A percentile compares a stretch with the other conserved stretches of the same genome.
phyloP scores from a whole-genome alignment of 2,888 invertebrate genomes.

The Tipula unca region DNA sequence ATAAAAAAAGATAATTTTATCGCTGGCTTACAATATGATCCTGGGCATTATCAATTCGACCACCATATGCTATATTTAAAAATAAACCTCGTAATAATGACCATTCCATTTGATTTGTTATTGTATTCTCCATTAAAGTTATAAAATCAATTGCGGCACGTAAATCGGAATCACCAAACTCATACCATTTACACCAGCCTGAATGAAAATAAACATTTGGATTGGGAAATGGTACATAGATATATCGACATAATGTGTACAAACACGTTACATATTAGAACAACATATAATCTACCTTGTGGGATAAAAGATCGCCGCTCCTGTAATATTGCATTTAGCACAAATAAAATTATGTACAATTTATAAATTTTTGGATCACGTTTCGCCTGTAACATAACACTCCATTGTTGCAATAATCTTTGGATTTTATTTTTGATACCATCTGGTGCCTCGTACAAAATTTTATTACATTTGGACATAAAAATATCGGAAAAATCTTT shows the following conservation, averaged over 20 bases:
- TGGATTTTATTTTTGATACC: slow-evolving; percentile 76
- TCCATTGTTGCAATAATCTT: slow-evolving; percentile 66
- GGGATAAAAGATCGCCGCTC: slow-evolving; percentile 90
- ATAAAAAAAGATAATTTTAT: slow-evolving; percentile 31
- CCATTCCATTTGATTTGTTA: slow-evolving; percentile 50
- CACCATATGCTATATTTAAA: slow-evolving; percentile 76
- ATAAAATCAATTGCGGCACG: slow-evolving; percentile 59
- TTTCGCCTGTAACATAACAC: slow-evolving; percentile 32
- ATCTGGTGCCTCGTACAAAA: slow-evolving; percentile 76
- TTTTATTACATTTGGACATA: slow-evolving; percentile 67
- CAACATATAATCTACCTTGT: slow-evolving; percentile 45
- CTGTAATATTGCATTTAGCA: slow-evolving; percentile 82
- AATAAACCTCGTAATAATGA: slow-evolving; percentile 66
- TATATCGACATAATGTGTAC: not conserved
- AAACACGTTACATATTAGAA: not conserved
- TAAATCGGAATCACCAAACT: slow-evolving; percentile 76
- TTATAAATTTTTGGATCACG: slow-evolving; percentile 44
- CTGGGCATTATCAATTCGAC: slow-evolving; percentile 69
- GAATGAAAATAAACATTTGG: slow-evolving; percentile 25
- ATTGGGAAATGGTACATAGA: not conserved
- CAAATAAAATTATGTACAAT: slow-evolving; percentile 69
- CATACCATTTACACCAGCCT: slow-evolving; percentile 84
- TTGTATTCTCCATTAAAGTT: slow-evolving; percentile 35
- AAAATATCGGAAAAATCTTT: slow-evolving; percentile 64
- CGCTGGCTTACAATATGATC: slow-evolving; percentile 42